phyloP scores from a whole-genome alignment of 2,113 vertebrate species.

The Passer domesticus region DNA sequence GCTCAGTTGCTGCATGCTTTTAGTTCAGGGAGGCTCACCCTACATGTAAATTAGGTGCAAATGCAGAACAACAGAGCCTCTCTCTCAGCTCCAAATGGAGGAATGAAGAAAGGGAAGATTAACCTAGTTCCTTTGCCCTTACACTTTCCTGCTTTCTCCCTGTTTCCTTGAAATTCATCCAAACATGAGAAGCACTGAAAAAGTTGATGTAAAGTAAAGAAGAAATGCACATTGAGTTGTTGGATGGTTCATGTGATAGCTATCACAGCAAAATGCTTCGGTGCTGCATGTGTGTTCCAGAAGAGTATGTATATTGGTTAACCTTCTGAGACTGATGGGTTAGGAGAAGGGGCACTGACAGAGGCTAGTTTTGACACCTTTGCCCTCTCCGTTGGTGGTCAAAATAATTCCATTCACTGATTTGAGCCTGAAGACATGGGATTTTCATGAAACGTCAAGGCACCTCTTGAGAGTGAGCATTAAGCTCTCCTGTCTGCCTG shows the following conservation, averaged over 20 bases:
- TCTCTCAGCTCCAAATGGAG: not conserved
- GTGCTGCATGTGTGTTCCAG: not conserved
- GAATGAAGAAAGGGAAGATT: not conserved
- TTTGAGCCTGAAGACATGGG: not conserved
- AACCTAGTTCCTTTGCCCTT: not conserved
- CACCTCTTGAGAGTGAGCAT: not conserved
- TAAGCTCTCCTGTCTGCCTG: not conserved
- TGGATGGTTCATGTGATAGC: not conserved
- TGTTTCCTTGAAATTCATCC: not conserved
- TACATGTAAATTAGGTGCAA: not conserved
- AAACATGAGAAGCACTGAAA: not conserved
- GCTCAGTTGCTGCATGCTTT: not conserved
- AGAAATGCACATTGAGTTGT: not conserved
- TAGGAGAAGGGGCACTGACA: not conserved
- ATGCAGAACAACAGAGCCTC: not conserved
- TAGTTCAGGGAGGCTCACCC: not conserved
- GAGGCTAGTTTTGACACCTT: not conserved
- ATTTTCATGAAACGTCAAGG: not conserved
- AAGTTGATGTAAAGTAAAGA: not conserved
- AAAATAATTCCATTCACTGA: not conserved
- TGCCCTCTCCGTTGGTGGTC: not conserved
- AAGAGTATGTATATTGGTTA: not conserved
- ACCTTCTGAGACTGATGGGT: not conserved
- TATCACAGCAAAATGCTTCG: not conserved
- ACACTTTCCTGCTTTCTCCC: not conserved